Base-by-base conservation (phyloP, 2,888 invertebrate genomes). In the Alloscopus bannaensis region DNA sequence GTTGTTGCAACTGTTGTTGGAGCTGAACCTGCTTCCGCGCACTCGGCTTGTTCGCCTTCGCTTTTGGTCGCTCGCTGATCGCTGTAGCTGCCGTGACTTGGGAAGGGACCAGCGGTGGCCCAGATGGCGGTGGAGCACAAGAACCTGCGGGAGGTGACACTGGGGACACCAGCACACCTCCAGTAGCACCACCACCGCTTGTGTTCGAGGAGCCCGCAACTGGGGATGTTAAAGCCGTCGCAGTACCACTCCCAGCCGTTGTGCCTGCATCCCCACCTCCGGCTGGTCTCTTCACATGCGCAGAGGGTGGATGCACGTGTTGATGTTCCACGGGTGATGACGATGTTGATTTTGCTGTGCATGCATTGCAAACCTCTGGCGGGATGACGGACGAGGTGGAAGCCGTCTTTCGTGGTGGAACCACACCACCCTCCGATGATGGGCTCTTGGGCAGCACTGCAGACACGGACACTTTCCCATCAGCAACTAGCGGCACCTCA, bases 1-100 rank as follows among this genome's bases (percentile, higher is more conserved):
- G 87, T 50, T 87, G 87, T 86, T 86, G 86, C 78, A 90, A 89
- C 88, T 87, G 87, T 81, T 87, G 88, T 81, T 89, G 89, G 73
- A 88, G 88, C 84, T 90, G 89, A 73, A 87, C 80, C 73, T 87
- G 87, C 68, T 86, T 84, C 81, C 85, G 87, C 85, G 83, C 84
- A 81, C 83, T 85, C 13, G 86, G 84, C 80, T 86, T 86, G 79
- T 83, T 84, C 24, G 86, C 83, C 79, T 94, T 95, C 55, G 93
- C 94, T 89, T 94, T 94, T 78, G 94, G 94, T 86, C 95, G 92
- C 89, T 95, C 95, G 89, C 94, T 94, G 86, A 94, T 93, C 83
- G 94, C 93, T 78, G 93, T 93, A 87, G 91, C 83, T 64, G 85
- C 85, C 31, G 86, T 86, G 68, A 86, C 86, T 82, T 86, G 86